Percentiles rank a stretch among this genome's conserved stretches.
Evolutionary conservation across 2,888 invertebrate genomes (phyloP).

Genomic region (Noctua janthe): DNA sequence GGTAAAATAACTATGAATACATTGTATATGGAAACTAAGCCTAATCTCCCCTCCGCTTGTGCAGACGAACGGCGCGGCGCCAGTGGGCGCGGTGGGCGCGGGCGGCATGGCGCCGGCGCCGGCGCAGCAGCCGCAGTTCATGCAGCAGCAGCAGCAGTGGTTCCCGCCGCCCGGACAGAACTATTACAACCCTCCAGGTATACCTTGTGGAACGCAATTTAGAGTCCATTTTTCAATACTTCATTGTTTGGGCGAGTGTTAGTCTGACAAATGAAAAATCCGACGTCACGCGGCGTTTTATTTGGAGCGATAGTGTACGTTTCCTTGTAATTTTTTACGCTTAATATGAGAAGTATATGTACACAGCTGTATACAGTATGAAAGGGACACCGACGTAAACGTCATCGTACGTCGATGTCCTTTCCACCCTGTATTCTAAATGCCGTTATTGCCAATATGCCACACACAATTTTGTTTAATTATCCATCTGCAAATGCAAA

Average conservation of each 20-base stretch:
- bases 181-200: conserved; percentile 87
- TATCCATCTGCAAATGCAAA: no score
- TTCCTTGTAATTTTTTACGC: no score
- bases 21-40: background rate
- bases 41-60: background rate
- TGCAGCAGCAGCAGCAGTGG: conserved; percentile 91
- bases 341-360: no score
- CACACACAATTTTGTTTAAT: no score
- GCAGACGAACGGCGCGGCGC: conserved; percentile 82
- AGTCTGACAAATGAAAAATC: background rate
- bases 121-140: conserved; percentile 87
- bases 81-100: conserved; percentile 78
- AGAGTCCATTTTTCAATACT: background rate
- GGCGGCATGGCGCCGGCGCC: conserved; percentile 85
- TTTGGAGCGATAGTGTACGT: no score
- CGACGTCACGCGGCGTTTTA: no score
- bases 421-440: no score
- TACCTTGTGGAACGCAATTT: background rate
- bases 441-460: no score
- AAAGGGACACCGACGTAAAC: no score
- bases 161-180: conserved; percentile 88
- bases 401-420: no score
- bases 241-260: background rate
- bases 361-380: no score
- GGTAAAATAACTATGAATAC: no score